Conservation (phyloP, 2,888 invertebrate genomes). For the Balanococcus diminutus region DNA sequence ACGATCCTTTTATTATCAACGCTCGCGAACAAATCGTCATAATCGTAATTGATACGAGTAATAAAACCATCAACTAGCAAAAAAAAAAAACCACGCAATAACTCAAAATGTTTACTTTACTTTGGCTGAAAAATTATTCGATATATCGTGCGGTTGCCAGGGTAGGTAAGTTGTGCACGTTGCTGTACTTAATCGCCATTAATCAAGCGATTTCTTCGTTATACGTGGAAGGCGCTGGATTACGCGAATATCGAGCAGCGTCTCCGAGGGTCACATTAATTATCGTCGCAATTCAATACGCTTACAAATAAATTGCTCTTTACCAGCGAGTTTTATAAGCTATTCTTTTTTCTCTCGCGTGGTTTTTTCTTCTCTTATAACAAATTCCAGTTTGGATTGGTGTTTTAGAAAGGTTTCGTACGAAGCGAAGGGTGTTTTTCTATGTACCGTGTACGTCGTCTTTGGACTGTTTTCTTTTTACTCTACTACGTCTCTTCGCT, state of each 20-base stretch:
- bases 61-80: too few species aligned
- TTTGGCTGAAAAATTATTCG: neutral
- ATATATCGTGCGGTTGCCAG: neutral
- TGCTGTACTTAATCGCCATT: neutral
- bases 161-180: neutral
- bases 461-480: neutral
- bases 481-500: neutral
- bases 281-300: neutral
- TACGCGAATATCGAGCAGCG: neutral
- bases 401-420: neutral
- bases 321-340: neutral
- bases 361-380: too few species aligned
- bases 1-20: too few species aligned
- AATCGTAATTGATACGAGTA: too few species aligned
- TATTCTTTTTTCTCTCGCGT: neutral
- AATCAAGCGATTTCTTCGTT: constrained; percentile 17
- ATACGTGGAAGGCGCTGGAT: neutral
- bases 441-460: neutral
- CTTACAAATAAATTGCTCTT: constrained; percentile 4
- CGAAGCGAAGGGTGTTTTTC: neutral
- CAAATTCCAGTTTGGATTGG: neutral
- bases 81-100: neutral
- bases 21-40: too few species aligned
- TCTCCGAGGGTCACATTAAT: neutral
- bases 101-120: neutral